Conservation (phyloP, 2,113 vertebrate genomes). For the Ictidomys tridecemlineatus region DNA sequence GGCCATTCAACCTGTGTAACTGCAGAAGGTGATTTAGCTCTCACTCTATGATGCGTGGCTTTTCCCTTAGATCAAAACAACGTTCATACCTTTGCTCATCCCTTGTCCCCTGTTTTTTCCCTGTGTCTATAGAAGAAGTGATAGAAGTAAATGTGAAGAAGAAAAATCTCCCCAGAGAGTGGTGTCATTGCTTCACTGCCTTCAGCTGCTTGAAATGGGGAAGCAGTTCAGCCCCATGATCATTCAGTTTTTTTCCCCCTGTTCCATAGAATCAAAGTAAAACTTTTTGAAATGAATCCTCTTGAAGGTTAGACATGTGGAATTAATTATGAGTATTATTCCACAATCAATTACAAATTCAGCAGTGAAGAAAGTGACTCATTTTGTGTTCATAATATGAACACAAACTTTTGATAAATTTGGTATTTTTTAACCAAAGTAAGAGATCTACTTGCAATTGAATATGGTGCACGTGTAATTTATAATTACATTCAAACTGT, state of each 20-base stretch:
- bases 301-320: background rate
- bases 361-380: background rate
- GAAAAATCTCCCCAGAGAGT: background rate
- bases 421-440: background rate
- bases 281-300: background rate
- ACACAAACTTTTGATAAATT: background rate
- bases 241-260: background rate
- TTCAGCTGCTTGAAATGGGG: background rate
- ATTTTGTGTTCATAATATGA: background rate
- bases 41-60: background rate
- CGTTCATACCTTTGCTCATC: background rate
- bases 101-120: background rate
- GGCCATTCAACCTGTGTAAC: background rate
- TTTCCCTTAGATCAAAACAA: background rate
- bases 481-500: background rate
- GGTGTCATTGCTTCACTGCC: background rate
- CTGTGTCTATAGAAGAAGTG: background rate
- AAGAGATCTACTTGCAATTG: background rate
- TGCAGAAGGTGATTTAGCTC: background rate
- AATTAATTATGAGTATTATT: background rate
- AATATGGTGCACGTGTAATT: background rate
- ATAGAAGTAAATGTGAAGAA: background rate
- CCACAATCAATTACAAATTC: background rate
- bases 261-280: no score
- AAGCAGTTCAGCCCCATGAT: background rate